Base-by-base conservation (phyloP, 2,113 vertebrate genomes). In the Podarcis muralis region DNA sequence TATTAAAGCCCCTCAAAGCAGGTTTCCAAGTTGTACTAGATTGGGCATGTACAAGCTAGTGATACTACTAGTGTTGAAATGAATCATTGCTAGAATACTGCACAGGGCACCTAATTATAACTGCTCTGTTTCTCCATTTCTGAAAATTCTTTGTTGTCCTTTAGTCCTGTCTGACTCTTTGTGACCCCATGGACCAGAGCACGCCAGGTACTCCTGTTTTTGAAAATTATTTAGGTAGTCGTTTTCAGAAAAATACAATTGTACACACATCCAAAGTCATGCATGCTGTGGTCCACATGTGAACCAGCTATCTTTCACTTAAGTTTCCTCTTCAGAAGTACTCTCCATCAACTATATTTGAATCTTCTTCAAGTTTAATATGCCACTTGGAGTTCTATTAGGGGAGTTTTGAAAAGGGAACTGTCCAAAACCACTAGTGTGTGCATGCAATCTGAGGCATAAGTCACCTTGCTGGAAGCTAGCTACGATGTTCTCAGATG, bases 381-480 rank as follows among this genome's bases (percentile, higher is more conserved):
- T 65, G 72, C 22, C 40, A 27, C 5, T 32, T 83, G n/a, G 80
- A 66, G 11, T 30, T 75, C 83, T 30, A 35, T 20, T 27, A 48
- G 11, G 20, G 72, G 18, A 62, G 18, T 75, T 65, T 48, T 81
- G n/a, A 83, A 83, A 59, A 77, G 5, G 30, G 25, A 83, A 65
- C 8, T 22, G 11, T 66, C 59, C 59, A 30, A 65, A 48, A 53
- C 9, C 40, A 37, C 32, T 30, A 71, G 40, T 32, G n/a, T 25
- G 43, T 23, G 1, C 30, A 35, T 35, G 12, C 30, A 84, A 57
- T 72, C 20, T 84, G 68, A 84, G 20, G 32, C 4, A 27, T 48
- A 79, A 68, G 85, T 86, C 85, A 86, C 85, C 85, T 86, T 79
- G 75, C 20, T 66, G 43, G 65, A 68, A 84, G 16, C 43, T 75